phyloP scores from a whole-genome alignment of 2,113 vertebrate species.

The Myxocyprinus asiaticus region DNA sequence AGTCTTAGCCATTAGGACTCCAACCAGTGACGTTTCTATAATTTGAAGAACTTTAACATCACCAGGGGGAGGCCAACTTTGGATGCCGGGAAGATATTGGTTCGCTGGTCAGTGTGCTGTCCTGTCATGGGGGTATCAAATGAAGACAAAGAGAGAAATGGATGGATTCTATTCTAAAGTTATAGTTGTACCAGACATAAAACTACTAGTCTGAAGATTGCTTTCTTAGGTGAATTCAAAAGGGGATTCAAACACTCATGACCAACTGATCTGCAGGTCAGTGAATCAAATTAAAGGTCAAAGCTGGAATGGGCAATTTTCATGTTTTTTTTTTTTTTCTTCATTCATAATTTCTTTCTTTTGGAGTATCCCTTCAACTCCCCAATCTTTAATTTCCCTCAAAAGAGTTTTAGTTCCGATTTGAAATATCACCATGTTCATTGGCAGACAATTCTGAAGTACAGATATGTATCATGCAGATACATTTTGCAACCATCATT shows the following conservation, averaged over 20 bases:
- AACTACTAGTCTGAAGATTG: background rate
- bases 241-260: background rate
- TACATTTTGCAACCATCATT: background rate
- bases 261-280: background rate
- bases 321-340: background rate
- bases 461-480: background rate
- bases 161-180: background rate
- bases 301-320: background rate
- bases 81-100: background rate
- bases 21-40: background rate
- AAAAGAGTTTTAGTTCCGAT: background rate
- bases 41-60: background rate
- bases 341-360: conserved; percentile 6
- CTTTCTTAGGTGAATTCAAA: background rate
- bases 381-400: background rate
- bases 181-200: background rate
- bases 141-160: background rate
- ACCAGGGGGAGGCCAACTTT: background rate
- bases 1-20: conserved; percentile 2
- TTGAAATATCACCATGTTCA: background rate
- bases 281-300: background rate
- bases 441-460: background rate
- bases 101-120: background rate
- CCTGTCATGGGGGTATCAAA: background rate
- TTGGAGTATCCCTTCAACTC: background rate